Evolutionary conservation across 1,140 invertebrate genomes (phyloP).

Genomic region (Aphelenchoides fujianensis): DNA sequence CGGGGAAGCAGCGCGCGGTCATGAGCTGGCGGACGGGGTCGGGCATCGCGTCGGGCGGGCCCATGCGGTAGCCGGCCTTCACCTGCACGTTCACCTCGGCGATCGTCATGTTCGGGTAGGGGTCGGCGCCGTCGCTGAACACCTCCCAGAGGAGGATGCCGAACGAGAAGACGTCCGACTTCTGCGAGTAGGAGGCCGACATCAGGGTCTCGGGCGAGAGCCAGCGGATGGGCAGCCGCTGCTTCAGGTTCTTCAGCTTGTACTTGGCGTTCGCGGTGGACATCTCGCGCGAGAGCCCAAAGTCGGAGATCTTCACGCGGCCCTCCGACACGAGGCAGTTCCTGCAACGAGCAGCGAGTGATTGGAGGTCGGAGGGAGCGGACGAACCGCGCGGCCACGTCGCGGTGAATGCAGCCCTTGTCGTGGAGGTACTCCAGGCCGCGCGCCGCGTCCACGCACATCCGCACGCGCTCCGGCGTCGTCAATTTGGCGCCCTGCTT

Average conservation of each 20-base stretch:
- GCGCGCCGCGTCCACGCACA: conserved; percentile 87
- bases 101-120: conserved; percentile 38
- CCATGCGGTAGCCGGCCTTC: conserved; percentile 38
- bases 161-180: conserved; percentile 45
- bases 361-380: conserved; percentile 17
- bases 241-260: conserved; percentile 46
- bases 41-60: conserved; percentile 39
- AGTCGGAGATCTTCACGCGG: conserved; percentile 91
- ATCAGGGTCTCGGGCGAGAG: conserved; percentile 40
- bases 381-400: conserved; percentile 27
- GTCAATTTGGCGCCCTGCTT: conserved; percentile 67
- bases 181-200: conserved; percentile 30
- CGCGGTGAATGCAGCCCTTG: conserved; percentile 87
- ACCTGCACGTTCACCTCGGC: conserved; percentile 49
- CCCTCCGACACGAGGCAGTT: conserved; percentile 86
- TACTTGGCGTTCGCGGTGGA: conserved; percentile 32
- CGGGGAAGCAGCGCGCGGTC: conserved; percentile 34
- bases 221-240: conserved; percentile 45
- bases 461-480: conserved; percentile 67
- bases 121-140: conserved; percentile 40
- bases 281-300: conserved; percentile 88
- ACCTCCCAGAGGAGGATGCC: conserved; percentile 46
- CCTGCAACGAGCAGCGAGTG: conserved; percentile 77
- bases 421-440: conserved; percentile 93
- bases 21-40: conserved; percentile 31